Conservation (phyloP, 2,113 vertebrate species). For the Microcebus ravelobensis region DNA sequence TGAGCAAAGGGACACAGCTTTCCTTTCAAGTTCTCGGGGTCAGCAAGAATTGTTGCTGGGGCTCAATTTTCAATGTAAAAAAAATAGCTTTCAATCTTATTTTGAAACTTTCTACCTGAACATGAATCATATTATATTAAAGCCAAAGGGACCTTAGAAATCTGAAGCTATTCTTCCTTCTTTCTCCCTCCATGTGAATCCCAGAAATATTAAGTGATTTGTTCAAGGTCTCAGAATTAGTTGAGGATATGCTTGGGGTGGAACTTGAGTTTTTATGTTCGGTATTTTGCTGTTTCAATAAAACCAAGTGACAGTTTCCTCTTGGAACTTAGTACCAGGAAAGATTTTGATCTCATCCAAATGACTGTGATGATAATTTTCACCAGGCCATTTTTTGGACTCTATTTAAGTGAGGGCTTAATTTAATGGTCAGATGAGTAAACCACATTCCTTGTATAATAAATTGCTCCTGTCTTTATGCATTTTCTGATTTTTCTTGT, state of each 20-base stretch:
- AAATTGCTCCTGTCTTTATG: not conserved
- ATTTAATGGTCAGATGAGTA: not conserved
- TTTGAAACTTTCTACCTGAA: conserved; percentile 39
- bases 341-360: not conserved
- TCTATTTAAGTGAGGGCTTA: not conserved
- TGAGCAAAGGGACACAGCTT: not conserved
- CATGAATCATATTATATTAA: not conserved
- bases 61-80: not conserved
- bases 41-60: not conserved
- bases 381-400: not conserved
- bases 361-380: not conserved
- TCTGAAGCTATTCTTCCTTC: not conserved
- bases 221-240: not conserved
- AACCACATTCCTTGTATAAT: not conserved
- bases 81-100: not conserved
- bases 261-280: not conserved
- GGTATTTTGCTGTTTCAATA: not conserved
- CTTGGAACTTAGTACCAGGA: not conserved
- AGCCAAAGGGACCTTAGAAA: not conserved
- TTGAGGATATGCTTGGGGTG: not conserved
- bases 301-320: not conserved
- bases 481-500: not conserved
- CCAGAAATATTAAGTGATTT: not conserved
- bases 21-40: not conserved
- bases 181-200: not conserved